Evolutionary conservation across 2,888 invertebrate species (phyloP).

Genomic region (Norana najaformis): DNA sequence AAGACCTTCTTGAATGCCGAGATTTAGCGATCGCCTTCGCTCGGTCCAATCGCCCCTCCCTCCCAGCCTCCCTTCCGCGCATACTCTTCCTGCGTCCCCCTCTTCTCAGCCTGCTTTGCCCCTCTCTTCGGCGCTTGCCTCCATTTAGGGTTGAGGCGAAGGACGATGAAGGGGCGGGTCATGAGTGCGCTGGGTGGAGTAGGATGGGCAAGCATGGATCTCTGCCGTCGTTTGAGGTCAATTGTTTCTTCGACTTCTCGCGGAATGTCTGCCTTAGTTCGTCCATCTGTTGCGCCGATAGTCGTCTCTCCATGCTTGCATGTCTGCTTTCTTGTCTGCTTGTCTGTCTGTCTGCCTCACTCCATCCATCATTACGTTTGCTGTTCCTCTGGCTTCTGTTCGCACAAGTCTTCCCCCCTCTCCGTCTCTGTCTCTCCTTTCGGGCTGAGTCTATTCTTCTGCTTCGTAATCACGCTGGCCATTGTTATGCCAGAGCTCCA

Average conservation of each 20-base stretch:
- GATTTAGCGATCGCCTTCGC: neutral
- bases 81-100: neutral
- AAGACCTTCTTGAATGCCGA: neutral
- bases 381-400: neutral
- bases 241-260: neutral
- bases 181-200: neutral
- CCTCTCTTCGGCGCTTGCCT: neutral
- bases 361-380: neutral
- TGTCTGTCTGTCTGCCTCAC: no score
- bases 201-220: neutral
- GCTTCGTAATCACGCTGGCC: neutral
- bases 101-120: neutral
- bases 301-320: neutral
- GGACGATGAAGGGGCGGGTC: neutral
- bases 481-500: neutral
- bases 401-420: neutral
- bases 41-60: no score
- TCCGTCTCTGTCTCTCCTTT: neutral
- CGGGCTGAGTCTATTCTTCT: neutral
- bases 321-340: neutral
- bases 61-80: neutral
- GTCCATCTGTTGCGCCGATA: no score
- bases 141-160: neutral
- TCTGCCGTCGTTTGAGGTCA: neutral
- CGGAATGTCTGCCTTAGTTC: no score